Base-by-base conservation (phyloP, 2,797 vertebrate genomes). In the Chloroceryle amazona region DNA sequence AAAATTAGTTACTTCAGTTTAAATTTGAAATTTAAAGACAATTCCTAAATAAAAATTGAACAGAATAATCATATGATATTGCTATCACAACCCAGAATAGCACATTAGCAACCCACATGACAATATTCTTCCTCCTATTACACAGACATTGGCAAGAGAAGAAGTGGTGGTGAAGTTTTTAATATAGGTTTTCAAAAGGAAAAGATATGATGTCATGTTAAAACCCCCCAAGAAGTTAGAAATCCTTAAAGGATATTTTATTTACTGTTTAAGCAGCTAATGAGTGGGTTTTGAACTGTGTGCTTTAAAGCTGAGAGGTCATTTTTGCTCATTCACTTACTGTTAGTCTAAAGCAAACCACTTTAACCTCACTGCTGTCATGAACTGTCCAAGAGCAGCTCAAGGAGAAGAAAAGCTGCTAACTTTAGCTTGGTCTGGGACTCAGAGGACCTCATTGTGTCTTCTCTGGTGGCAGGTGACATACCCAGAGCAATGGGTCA, bases 11-110 rank as follows among this genome's bases (percentile, higher is more conserved):
- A 84, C 52, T 52, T 87, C 29, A 13, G 17, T 91, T 83, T 81
- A 91, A 82, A 70, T 58, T 47, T 44, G 26, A 49, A 81, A 37
- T 17, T 47, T 87, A 68, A 91, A 75, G 46, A 35, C 29, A 66
- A 66, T 75, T 90, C 31, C 72, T 87, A 93, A 94, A 91, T 52
- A 94, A 94, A 95, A 93, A 65, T 35, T 60, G 42, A 90, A 73
- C 3, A 66, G 41, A 89, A 75, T 85, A 81, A 83, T 82, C 54
- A 68, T 65, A 75, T 85, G 39, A 85, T 94, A 88, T 84, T 81
- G 58, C 89, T 91, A 84, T 83, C 90, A 84, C 86, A 93, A 83
- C 78, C 8, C 60, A 76, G n/a, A 72, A 83, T 35, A 89, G 46
- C 28, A 83, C 44, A 78, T 81, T 54, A 86, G 35, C 51, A 96